Conservation (phyloP, 2,113 vertebrate genomes). For the Chunga burmeisteri region DNA sequence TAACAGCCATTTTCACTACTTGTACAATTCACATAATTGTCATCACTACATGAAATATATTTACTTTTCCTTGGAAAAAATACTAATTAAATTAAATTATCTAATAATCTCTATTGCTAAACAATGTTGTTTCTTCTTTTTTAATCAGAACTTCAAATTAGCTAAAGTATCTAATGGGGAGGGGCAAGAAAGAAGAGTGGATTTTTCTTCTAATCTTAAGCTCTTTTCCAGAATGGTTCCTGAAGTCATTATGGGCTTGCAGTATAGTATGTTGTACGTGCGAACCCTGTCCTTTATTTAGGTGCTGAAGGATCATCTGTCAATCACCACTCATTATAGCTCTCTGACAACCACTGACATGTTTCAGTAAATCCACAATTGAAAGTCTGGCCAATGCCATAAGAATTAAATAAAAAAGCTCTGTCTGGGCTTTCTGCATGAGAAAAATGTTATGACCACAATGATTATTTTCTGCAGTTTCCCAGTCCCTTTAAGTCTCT, state of each 20-base stretch:
- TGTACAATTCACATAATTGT: not conserved
- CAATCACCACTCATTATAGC: not conserved
- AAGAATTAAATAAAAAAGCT: not conserved
- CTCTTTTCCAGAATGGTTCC: not conserved
- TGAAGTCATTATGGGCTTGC: not conserved
- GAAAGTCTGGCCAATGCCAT: not conserved
- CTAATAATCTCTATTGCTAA: not conserved
- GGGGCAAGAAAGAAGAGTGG: not conserved
- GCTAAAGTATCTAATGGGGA: not conserved
- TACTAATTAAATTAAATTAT: not conserved
- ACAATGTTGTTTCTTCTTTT: not conserved
- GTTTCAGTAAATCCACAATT: not conserved
- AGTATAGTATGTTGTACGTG: not conserved
- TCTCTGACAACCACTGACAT: not conserved
- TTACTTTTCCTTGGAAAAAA: not conserved
- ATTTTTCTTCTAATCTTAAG: not conserved
- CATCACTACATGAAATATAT: not conserved
- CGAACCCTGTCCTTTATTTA: not conserved
- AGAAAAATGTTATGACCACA: not conserved
- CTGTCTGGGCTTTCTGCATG: not conserved
- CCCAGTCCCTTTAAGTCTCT: not conserved
- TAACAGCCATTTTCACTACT: not conserved
- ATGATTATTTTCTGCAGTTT: not conserved
- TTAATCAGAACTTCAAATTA: not conserved
- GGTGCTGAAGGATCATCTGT: not conserved